phyloP scores from a whole-genome alignment of 92 coral and sea anemone genomes.

The Porites cylindrica region DNA sequence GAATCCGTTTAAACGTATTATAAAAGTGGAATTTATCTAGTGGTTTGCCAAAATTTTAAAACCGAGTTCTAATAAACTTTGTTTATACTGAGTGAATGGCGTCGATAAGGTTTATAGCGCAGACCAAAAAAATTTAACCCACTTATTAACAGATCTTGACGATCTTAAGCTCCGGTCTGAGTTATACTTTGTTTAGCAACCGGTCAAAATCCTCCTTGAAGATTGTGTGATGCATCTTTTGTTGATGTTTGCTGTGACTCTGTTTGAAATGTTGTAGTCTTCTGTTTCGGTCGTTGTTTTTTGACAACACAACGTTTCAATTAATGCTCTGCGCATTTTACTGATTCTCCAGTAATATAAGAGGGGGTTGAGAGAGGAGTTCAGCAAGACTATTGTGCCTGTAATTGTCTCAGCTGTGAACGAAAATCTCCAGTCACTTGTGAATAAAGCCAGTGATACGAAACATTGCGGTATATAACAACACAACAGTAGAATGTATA shows the following conservation, averaged over 20 bases:
- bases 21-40: no score
- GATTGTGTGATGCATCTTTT: not conserved
- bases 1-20: no score
- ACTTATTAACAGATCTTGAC: no score
- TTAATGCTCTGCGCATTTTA: constrained; percentile 2
- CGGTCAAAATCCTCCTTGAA: no score
- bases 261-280: not conserved
- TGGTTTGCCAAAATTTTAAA: no score
- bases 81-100: no score
- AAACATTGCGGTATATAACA: not conserved
- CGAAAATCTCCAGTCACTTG: not conserved
- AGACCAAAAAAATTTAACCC: no score
- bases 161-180: no score
- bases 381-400: constrained; percentile 1
- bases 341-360: constrained; percentile 13
- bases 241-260: not conserved
- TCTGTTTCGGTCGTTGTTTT: not conserved
- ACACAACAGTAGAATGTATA: not conserved
- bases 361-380: constrained; percentile 9
- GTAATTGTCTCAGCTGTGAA: not conserved
- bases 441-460: not conserved
- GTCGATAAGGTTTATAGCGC: no score
- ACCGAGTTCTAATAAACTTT: no score
- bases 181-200: no score
- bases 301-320: not conserved